Percentiles rank a stretch among this genome's conserved stretches.
These are phyloP conservation scores for Cacoxenus indagator DNA, from an alignment of 2,888 invertebrate genomes.

Conservation along the genomic window DNA sequence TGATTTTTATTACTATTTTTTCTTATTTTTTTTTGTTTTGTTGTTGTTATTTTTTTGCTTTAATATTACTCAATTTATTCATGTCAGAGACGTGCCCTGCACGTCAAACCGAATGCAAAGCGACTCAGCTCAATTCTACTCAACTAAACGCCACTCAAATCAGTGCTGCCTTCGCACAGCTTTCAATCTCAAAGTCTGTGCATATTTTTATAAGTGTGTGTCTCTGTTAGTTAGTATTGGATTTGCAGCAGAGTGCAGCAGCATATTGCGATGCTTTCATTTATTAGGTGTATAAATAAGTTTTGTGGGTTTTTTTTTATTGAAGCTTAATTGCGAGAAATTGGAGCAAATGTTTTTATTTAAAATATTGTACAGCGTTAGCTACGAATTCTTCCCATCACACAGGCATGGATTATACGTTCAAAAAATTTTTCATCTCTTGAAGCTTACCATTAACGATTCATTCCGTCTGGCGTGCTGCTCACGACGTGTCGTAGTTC, in stretches of 20 bases:
- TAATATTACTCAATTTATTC: slow-evolving; percentile 19
- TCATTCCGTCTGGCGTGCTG: too few relatives aligned
- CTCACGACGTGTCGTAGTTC: too few relatives aligned
- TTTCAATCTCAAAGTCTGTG: not conserved
- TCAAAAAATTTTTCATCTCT: too few relatives aligned
- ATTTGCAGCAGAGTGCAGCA: not conserved
- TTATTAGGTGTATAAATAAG: not conserved
- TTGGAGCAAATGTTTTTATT: too few relatives aligned
- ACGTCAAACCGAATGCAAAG: slow-evolving; percentile 1
- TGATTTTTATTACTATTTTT: not conserved
- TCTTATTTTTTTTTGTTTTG: not conserved
- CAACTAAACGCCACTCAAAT: too few relatives aligned
- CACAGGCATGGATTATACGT: too few relatives aligned
- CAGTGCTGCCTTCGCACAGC: not conserved
- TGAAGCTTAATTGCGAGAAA: too few relatives aligned
- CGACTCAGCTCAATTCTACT: not conserved
- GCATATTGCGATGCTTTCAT: not conserved
- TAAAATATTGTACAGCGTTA: too few relatives aligned
- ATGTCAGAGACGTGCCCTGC: slow-evolving; percentile 16
- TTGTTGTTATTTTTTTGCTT: not conserved
- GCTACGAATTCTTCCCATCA: too few relatives aligned
- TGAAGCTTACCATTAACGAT: too few relatives aligned
- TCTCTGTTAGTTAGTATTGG: not conserved
- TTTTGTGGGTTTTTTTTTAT: too few relatives aligned
- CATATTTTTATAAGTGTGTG: not conserved